These are phyloP conservation scores for human (Homo sapiens) DNA, from an alignment of 2,113 vertebrate genomes.

Conservation along the genomic window DNA sequence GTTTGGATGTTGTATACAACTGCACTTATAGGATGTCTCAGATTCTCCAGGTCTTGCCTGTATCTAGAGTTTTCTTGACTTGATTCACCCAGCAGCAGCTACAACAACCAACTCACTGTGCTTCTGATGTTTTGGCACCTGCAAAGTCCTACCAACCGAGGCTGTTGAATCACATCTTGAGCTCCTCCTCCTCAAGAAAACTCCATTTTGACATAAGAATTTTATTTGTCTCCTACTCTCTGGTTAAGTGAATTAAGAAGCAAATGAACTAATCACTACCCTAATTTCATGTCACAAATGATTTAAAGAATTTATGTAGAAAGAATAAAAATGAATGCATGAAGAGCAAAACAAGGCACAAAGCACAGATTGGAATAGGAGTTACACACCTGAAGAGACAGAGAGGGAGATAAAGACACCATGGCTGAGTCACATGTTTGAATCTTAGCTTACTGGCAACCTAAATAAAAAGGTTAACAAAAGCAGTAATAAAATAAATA, in stretches of 20 bases:
- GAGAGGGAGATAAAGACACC: not conserved
- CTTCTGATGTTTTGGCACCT: not conserved
- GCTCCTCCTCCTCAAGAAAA: not conserved
- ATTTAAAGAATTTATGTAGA: not conserved
- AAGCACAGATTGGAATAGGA: not conserved
- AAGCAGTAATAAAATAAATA: not conserved
- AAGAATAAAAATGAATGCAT: not conserved
- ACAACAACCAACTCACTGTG: not conserved
- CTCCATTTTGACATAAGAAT: not conserved
- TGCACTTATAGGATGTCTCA: not conserved
- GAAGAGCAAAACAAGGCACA: not conserved
- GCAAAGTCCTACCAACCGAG: not conserved
- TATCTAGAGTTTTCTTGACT: not conserved
- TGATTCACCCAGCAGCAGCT: not conserved
- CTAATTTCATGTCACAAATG: not conserved
- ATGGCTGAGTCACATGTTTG: not conserved
- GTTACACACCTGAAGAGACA: not conserved
- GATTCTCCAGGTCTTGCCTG: not conserved
- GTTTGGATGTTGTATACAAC: not conserved
- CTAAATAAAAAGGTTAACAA: not conserved
- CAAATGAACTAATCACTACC: not conserved
- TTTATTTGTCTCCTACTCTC: not conserved
- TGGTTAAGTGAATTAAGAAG: not conserved
- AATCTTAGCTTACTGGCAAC: not conserved
- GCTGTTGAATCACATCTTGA: not conserved